Evolutionary conservation across 2,113 vertebrate genomes (phyloP).

Genomic region (Triplophysa tibetana): DNA sequence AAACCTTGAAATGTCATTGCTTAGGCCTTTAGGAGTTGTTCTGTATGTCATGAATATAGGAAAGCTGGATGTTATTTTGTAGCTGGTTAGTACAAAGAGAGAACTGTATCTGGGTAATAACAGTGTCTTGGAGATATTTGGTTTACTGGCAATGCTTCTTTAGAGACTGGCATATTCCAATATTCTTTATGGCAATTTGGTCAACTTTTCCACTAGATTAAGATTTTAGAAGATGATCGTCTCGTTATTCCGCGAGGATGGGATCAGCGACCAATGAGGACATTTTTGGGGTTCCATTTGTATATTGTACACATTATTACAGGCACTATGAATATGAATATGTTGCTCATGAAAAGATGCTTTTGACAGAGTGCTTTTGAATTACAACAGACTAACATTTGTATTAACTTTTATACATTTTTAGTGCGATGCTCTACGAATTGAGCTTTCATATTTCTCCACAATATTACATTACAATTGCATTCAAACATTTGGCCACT

Average conservation of each 20-base stretch:
- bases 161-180: slow-evolving; percentile 20
- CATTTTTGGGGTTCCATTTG: slow-evolving; percentile 11
- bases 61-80: slow-evolving; percentile 18
- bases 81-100: neutral
- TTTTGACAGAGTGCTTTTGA: too few relatives aligned
- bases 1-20: slow-evolving; percentile 38
- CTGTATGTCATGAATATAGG: slow-evolving; percentile 36
- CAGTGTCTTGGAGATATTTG: neutral
- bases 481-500: too few relatives aligned
- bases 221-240: slow-evolving; percentile 15
- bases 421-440: too few relatives aligned
- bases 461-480: too few relatives aligned
- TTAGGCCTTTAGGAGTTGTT: neutral
- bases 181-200: slow-evolving; percentile 26
- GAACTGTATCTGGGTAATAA: slow-evolving; percentile 6
- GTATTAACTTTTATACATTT: too few relatives aligned
- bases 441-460: too few relatives aligned
- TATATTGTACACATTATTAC: slow-evolving; percentile 17
- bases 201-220: neutral
- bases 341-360: neutral
- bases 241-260: slow-evolving; percentile 17
- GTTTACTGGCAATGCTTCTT: neutral
- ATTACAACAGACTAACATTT: too few relatives aligned
- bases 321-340: neutral
- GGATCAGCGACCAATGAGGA: slow-evolving; percentile 7